Base-by-base conservation (phyloP, 2,888 invertebrate genomes). In the Apomyelois bistriatella region DNA sequence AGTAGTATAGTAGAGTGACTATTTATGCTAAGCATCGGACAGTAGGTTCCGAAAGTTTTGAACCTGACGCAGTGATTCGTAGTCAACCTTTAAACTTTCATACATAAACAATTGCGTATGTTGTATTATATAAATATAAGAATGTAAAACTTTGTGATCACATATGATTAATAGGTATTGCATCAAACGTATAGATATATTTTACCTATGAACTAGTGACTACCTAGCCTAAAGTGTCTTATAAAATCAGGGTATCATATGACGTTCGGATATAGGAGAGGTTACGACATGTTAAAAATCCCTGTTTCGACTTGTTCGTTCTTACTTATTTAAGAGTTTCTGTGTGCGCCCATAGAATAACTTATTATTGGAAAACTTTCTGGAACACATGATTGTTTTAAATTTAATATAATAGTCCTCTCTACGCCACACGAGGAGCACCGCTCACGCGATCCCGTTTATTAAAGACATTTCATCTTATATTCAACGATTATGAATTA, bases 381-480 rank as follows among this genome's bases (percentile, higher is more conserved):
- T 85, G 85, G 86, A 87, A 88, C 88, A 88, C 88, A 85, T 85
- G 63, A 72, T 66, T 65, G 59, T 53, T 54, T 58, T 68, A 63
- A 70, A 62, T 61, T 46, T n/a, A 13, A 38, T 63, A 3, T 9
- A 61, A 59, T 62, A 62, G 42, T 52, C 48, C 55, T 22, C 41
- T 35, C 30, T 38, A 17, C 50, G 37, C 12, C 37, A 7, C 48
- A 10, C 49, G 49, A 22, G 30, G 49, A 10, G 28, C 49, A 28
- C 36, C 48, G 22, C 46, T n/a, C 16, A 22, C 48, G 36, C 13
- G 13, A 15, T 13, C 37, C 38, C 12, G 16, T 36, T 48, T 12
- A 10, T 35, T 13, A 10, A 15, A 35, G 1, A 4, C 6, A 10
- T 38, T 22, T 22, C 22, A 3, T 22, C 22, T n/a, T n/a, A n/a